phyloP scores from a whole-genome alignment of 92 coral and sea anemone genomes.

The Phenganax marumi region DNA sequence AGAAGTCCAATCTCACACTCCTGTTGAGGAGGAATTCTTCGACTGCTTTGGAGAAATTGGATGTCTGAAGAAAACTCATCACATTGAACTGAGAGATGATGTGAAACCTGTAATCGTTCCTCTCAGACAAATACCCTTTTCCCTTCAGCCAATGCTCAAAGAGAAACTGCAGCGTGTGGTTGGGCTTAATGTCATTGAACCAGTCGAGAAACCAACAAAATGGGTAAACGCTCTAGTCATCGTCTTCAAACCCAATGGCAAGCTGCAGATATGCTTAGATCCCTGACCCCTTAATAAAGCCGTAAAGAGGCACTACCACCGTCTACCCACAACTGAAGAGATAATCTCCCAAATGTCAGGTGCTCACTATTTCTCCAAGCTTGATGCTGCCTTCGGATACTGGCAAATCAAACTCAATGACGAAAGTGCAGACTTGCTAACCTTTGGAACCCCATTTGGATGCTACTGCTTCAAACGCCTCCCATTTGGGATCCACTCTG shows the following conservation, averaged over 20 bases:
- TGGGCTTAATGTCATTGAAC: background rate
- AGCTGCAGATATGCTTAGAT: background rate
- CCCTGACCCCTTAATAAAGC: background rate
- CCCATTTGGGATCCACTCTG: constrained; percentile 2
- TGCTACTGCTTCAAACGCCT: background rate
- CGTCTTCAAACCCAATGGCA: background rate
- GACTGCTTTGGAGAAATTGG: constrained; percentile 19
- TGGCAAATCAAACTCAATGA: constrained; percentile 32
- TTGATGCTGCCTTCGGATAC: constrained; percentile 7
- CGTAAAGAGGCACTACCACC: background rate
- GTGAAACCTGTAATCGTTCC: constrained; percentile 11
- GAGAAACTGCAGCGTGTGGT: constrained; percentile 15
- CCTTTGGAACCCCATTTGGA: background rate
- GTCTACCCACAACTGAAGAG: constrained; percentile 1
- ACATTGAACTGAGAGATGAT: constrained; percentile 7
- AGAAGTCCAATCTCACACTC: background rate
- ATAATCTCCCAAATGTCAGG: constrained; percentile 17
- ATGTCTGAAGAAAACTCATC: background rate
- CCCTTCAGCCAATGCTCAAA: constrained; percentile 13
- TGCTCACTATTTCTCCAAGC: background rate
- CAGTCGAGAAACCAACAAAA: background rate
- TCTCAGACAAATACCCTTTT: background rate
- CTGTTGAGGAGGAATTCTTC: constrained; percentile 4
- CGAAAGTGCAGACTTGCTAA: background rate
- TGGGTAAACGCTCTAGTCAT: constrained; percentile 9